Evolutionary conservation across 2,888 invertebrate genomes (phyloP), one percentile per base, ranked within the genome.

Genomic region (Trachelus troglodyta): DNA sequence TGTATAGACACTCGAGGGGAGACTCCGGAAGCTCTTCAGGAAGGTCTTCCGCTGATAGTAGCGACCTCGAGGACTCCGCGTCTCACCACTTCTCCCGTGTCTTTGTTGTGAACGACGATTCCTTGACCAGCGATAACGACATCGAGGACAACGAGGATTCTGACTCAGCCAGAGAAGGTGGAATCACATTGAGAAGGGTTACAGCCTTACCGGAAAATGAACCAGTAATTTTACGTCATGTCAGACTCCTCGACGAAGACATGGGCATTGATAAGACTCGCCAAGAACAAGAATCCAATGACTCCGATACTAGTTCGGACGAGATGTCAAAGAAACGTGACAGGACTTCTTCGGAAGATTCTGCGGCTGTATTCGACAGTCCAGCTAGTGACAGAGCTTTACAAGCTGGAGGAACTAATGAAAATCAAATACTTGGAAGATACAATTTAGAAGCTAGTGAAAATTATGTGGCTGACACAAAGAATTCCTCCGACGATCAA

Each of bases 51-150:
- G 91, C 91, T 1, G 91, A 91, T 77, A 91, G 90, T 76, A 91
- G 91, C 77, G 91, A 91, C 56, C 86, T 91, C 68, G 91, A 91
- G 30, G 91, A 91, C 68, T 90, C 90, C 0, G 85, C 89, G 0
- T 87, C 90, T 0, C 90, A 90, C 40, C 87, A 88, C n/a, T 92
- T 92, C 81, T 91, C 91, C 0, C 86, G 90, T 4, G 92, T 92
- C 0, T 92, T 92, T 76, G 91, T 92, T 0, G 91, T 92, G 1
- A 92, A 92, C 81, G 90, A 91, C 71, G 90, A 91, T 23, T 87
- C 90, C 0, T 82, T 89, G 33, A 89, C 88, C 9, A 91, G 91
- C 79, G 90, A 90, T 74, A 89, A 90, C 76, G 91, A 91, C 23
- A 86, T 90, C 77, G 91, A 89, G 68, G 90, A 91, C 69, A 90